A percentile compares a stretch with the other conserved stretches of the same genome.
These are phyloP conservation scores for Pseudococcus longispinus DNA, from an alignment of 2,888 invertebrate species.

Conservation along the genomic window DNA sequence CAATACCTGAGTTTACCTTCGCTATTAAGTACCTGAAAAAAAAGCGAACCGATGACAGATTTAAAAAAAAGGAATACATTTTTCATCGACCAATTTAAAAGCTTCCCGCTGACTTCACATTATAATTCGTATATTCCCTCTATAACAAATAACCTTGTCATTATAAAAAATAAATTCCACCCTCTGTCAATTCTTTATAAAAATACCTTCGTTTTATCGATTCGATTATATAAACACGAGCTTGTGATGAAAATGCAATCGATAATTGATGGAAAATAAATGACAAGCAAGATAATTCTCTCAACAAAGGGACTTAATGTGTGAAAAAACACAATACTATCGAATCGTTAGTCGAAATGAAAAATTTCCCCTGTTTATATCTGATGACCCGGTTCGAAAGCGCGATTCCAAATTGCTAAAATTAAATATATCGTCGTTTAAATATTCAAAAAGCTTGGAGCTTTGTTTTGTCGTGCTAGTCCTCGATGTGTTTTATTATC, in stretches of 20 bases:
- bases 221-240: background rate
- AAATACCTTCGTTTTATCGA: background rate
- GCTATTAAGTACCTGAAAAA: background rate
- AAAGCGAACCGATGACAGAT: background rate
- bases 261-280: slow-evolving; percentile 22
- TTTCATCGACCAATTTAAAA: background rate
- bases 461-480: background rate
- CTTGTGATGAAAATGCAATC: background rate
- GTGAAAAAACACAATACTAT: background rate
- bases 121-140: background rate
- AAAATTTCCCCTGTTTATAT: background rate
- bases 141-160: background rate
- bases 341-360: background rate
- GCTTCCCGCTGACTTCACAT: background rate
- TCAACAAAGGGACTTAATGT: background rate
- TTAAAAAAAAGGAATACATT: background rate
- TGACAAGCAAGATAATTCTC: background rate
- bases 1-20: too few species aligned
- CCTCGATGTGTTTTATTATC: background rate
- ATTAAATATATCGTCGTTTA: background rate
- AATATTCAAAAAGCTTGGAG: background rate
- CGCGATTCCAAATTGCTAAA: background rate
- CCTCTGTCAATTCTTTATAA: background rate
- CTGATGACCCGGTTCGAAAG: background rate
- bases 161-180: background rate